These are phyloP conservation scores for Oryzias javanicus DNA, from an alignment of 2,113 vertebrate genomes.

Conservation along the genomic window DNA sequence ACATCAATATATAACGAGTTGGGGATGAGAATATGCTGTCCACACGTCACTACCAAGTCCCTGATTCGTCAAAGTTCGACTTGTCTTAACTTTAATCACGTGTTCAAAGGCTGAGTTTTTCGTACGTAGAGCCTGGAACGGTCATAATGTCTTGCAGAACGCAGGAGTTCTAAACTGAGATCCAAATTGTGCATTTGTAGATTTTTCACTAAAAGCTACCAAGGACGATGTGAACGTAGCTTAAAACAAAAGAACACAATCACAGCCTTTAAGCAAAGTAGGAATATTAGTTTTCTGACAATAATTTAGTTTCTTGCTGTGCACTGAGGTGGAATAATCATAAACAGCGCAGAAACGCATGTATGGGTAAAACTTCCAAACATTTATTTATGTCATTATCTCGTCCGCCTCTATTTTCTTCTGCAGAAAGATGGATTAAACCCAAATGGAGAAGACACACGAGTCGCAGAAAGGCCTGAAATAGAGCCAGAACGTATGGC, in stretches of 20 bases:
- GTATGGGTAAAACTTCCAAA: constrained; percentile 4
- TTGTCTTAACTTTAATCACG: no score
- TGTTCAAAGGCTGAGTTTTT: no score
- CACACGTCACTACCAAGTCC: no score
- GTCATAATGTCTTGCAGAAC: no score
- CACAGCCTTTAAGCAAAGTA: constrained; percentile 8
- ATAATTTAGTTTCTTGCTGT: constrained; percentile 23
- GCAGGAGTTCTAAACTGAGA: no score
- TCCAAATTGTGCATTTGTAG: no score
- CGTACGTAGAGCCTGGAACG: no score
- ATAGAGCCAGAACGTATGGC: constrained; percentile 21
- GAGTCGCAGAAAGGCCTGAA: constrained; percentile 32
- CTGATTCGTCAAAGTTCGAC: no score
- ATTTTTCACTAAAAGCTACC: no score
- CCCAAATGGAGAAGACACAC: constrained; percentile 35
- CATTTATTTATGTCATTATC: constrained; percentile 41
- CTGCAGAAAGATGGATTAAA: constrained; percentile 38
- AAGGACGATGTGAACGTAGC: no score
- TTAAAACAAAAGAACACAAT: neutral
- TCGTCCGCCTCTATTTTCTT: constrained; percentile 3
- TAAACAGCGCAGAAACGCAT: constrained; percentile 25
- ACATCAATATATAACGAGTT: no score
- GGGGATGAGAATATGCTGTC: no score
- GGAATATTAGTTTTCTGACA: constrained; percentile 29
- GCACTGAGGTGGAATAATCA: constrained; percentile 33